Base-by-base conservation (phyloP, 2,888 invertebrate species). In the Scaptomyza parva region DNA sequence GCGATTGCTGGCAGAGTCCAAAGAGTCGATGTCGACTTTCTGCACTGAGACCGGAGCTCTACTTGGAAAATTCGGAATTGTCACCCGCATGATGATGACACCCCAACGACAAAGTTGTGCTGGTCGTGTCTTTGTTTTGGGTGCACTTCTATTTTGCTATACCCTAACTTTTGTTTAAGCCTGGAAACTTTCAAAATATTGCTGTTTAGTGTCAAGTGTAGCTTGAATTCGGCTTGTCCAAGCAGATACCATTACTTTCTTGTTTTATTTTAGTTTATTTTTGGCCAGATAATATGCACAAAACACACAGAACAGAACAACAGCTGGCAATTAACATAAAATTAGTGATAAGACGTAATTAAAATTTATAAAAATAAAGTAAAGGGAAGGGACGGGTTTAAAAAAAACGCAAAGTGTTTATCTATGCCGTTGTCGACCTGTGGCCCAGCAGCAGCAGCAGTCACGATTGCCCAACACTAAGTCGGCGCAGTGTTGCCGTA, bases 241-340 rank as follows among this genome's bases (percentile, higher is more conserved):
- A 35, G 1, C 1, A 17, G 37, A 37, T 35, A 35, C 14, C 7
- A 14, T 7, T 35, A 7, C 3, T 8, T 14, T 35, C 3, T 3
- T 28, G 8, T 28, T 28, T 24, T 26, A 5, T 37, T 40, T 30
- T 8, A 14, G 12, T 17, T 40, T 41, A 51, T 63, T 71, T 69
- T 68, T 53, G 41, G 52, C 14, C 41, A 59, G 78, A 64, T 69
- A 70, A 57, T 52, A 50, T n/a, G n/a, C n/a, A 30, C 41, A 58
- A 14, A 57, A 55, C 64, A 61, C 74, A 55, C 51, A 41, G 50
- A 43, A 59, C 20, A 57, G 33, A 64, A 67, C 74, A 85, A 70
- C 83, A 87, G 79, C 72, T 86, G 78, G 74, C 85, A 88, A 88
- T 88, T 88, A 88, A 78, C 89, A 89, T 89, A 88, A 84, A 88